A percentile compares a stretch with the other conserved stretches of the same genome.
Conservation (phyloP, 2,888 invertebrate species). For the Prosapia bicincta region DNA sequence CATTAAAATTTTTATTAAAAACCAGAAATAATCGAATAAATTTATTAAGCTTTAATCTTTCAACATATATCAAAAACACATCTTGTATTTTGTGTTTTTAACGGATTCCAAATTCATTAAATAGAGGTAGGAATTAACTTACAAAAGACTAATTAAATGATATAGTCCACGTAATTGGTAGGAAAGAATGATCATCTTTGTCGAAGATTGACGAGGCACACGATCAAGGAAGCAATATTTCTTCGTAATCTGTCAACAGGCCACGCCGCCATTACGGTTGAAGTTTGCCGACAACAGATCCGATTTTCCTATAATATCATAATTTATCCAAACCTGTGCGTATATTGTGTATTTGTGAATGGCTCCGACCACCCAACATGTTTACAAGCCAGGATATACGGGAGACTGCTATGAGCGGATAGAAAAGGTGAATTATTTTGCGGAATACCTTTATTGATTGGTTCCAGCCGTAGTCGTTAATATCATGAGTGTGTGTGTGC, state of each 20-base stretch:
- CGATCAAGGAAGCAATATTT: neutral
- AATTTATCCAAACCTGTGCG: neutral
- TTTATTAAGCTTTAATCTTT: too few species aligned
- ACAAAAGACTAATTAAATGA: too few species aligned
- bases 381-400: neutral
- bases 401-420: neutral
- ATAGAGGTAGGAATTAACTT: too few species aligned
- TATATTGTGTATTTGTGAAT: neutral
- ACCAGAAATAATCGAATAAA: too few species aligned
- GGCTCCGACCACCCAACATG: neutral
- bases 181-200: too few species aligned
- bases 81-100: too few species aligned
- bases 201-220: too few species aligned
- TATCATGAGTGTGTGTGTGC: neutral
- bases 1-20: too few species aligned
- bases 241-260: neutral
- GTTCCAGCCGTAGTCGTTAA: neutral
- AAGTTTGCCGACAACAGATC: neutral
- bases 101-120: too few species aligned
- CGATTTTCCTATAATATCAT: neutral
- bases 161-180: too few species aligned
- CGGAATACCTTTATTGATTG: neutral
- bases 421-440: neutral
- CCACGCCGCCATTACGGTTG: neutral
- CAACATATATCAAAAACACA: too few species aligned